Evolutionary conservation across 2,888 invertebrate species (phyloP).

Genomic region (Habrosyne pyritoides): DNA sequence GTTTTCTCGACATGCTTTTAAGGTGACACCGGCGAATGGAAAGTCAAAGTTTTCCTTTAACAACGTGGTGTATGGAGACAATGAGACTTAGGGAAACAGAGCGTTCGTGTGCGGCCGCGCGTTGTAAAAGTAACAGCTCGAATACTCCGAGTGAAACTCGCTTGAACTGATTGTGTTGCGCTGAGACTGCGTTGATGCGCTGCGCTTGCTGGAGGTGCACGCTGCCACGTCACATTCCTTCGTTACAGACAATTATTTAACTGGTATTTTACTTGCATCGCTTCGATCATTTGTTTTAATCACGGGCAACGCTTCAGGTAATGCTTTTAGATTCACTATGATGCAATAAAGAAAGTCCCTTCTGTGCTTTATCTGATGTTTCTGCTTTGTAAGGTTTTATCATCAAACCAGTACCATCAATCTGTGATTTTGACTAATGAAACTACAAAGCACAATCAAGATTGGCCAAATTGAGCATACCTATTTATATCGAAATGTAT

Average conservation of each 20-base stretch:
- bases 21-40: conserved; percentile 54
- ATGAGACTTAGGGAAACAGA: conserved; percentile 80
- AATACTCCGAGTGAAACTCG: conserved; percentile 82
- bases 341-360: background rate
- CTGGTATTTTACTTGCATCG: conserved; percentile 44
- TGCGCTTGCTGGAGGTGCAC: conserved; percentile 19
- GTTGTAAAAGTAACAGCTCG: conserved; percentile 82
- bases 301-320: background rate
- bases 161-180: conserved; percentile 72
- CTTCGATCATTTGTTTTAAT: conserved; percentile 2
- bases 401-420: no score
- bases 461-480: no score
- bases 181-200: conserved; percentile 33
- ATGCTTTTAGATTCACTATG: background rate
- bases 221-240: conserved; percentile 69
- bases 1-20: conserved; percentile 23
- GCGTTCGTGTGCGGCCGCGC: conserved; percentile 81
- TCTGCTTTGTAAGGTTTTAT: background rate
- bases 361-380: background rate
- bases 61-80: conserved; percentile 63
- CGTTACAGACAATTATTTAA: conserved; percentile 59
- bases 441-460: no score
- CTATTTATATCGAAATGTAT: no score
- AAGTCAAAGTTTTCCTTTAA: conserved; percentile 73
- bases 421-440: no score